These are phyloP conservation scores for Solenodon paradoxus DNA, from an alignment of 2,113 vertebrate genomes.

Conservation along the genomic window DNA sequence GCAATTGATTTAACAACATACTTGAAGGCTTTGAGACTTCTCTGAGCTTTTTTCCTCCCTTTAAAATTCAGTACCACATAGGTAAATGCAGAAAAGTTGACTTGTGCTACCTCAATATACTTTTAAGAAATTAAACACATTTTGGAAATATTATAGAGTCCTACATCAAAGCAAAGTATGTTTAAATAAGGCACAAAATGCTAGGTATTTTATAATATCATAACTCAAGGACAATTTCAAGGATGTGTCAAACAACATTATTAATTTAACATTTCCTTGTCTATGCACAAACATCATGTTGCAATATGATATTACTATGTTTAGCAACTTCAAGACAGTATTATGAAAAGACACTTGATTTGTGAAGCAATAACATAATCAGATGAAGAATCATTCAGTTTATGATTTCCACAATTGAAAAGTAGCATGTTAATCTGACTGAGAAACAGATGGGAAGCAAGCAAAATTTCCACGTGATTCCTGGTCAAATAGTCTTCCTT, in stretches of 20 bases:
- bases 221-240: constrained; percentile 57
- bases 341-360: constrained; percentile 69
- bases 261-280: constrained; percentile 60
- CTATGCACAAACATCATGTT: constrained; percentile 55
- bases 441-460: not conserved
- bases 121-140: not conserved
- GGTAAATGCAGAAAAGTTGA: constrained; percentile 23
- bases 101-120: not conserved
- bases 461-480: not conserved
- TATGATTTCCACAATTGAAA: constrained; percentile 40
- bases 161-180: constrained; percentile 35
- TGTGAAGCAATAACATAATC: constrained; percentile 56
- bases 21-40: not conserved
- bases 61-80: not conserved
- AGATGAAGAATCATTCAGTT: constrained; percentile 17
- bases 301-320: constrained; percentile 55
- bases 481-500: not conserved
- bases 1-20: not conserved
- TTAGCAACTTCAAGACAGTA: constrained; percentile 59
- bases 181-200: constrained; percentile 37
- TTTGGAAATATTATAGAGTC: constrained; percentile 18
- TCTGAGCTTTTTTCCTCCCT: not conserved
- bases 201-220: constrained; percentile 52
- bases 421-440: not conserved
- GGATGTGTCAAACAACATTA: constrained; percentile 11